These are phyloP conservation scores for Epinotia demarniana DNA, from an alignment of 2,888 invertebrate species.

Conservation along the genomic window DNA sequence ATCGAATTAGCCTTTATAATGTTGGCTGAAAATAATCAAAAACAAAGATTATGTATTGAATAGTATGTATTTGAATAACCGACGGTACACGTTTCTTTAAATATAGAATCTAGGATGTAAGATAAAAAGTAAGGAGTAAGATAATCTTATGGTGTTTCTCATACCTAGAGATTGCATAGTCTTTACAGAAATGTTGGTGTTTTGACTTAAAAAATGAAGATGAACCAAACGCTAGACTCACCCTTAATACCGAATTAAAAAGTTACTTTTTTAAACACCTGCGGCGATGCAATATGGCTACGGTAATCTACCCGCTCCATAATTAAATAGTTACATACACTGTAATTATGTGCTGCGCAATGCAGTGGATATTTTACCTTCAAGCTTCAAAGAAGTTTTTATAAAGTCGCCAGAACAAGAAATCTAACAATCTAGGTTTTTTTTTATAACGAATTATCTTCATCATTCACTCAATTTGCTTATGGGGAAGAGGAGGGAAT, in stretches of 20 bases:
- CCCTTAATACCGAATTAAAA: not conserved
- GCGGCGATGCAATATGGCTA: slow-evolving; percentile 14
- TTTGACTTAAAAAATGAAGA: not conserved
- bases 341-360: slow-evolving; percentile 15
- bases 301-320: not conserved
- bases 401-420: not conserved
- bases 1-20: too few relatives aligned
- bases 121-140: too few relatives aligned
- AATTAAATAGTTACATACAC: slow-evolving; percentile 20
- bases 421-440: not conserved
- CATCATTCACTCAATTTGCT: not conserved
- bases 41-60: too few relatives aligned
- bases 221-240: not conserved
- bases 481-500: too few relatives aligned
- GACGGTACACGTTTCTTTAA: too few relatives aligned
- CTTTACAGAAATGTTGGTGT: too few relatives aligned
- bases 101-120: too few relatives aligned
- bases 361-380: slow-evolving; percentile 12
- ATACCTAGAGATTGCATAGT: not conserved
- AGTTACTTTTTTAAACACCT: not conserved
- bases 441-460: not conserved
- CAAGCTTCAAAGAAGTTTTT: not conserved
- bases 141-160: not conserved
- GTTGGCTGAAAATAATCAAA: too few relatives aligned
- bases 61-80: too few relatives aligned